Evolutionary conservation across 2,113 vertebrate species (phyloP).

Genomic region (Heterochromis multidens): DNA sequence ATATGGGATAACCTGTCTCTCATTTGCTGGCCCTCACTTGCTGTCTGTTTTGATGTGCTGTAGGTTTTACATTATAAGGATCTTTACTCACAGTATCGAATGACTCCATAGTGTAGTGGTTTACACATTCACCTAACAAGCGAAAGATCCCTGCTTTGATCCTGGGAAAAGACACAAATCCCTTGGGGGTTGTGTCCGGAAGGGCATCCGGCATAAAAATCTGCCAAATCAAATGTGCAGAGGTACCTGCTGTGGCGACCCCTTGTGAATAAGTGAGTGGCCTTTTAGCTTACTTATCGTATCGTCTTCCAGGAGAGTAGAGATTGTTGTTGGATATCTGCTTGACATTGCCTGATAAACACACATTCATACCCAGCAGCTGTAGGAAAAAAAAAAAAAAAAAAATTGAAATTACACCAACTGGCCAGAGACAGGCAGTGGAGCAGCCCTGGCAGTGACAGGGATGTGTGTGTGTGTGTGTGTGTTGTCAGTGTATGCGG

Average conservation of each 20-base stretch:
- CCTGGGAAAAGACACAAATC: not conserved
- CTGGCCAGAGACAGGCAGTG: constrained; percentile 33
- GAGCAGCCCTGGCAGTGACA: constrained; percentile 35
- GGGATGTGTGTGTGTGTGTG: constrained; percentile 14
- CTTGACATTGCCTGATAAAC: constrained; percentile 35
- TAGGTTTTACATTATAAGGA: not conserved
- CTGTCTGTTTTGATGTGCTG: not conserved
- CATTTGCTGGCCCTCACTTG: not conserved
- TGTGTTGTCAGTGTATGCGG: constrained; percentile 20
- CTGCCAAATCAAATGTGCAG: not conserved
- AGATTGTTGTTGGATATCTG: not conserved
- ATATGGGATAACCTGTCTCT: not conserved
- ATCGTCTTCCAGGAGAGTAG: not conserved
- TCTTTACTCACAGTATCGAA: not conserved
- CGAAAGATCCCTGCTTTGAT: not conserved
- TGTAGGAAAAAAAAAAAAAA: not conserved
- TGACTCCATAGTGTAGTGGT: not conserved
- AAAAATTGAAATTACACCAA: constrained; percentile 21
- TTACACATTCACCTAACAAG: not conserved
- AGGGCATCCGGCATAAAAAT: not conserved
- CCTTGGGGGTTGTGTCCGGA: not conserved
- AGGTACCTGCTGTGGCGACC: not conserved
- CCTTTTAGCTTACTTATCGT: not conserved
- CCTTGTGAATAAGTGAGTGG: not conserved
- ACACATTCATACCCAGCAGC: constrained; percentile 6